Base-by-base conservation (phyloP, 2,797 vertebrate species). In the Peromyscus aztecus region DNA sequence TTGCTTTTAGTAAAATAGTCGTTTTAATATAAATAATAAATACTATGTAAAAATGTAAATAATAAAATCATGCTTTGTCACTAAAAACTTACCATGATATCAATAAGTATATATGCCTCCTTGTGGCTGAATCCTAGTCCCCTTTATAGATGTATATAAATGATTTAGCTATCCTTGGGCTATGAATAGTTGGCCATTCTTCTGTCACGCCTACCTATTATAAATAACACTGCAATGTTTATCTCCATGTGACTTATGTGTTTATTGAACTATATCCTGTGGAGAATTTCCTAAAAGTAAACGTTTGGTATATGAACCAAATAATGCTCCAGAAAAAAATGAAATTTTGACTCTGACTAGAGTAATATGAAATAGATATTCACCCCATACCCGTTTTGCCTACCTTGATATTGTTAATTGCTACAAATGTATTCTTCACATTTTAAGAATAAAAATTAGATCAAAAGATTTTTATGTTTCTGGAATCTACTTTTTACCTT, bases 181-280 rank as follows among this genome's bases (percentile, higher is more conserved):
- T 93, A 92, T 77, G 19, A 93, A 83, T 46, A 96, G 49, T 71
- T 46, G 96, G 34, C 43, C 59, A 11, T 82, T 91, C 31, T 69
- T 86, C 93, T 75, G 17, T 27, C 91, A 94, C 43, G 78, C 90
- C 90, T 96, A 84, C 52, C 94, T 89, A 71, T 92, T 95, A 55
- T 55, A 95, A 96, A 80, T 94, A 91, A 91, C 6, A 83, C 57
- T 89, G 43, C 3, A 61, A 17, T 89, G n/a, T 89, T 81, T 73
- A 92, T 57, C 2, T 8, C 55, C 84, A 2, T 82, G 46, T 90
- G n/a, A 55, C 78, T 91, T 83, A 89, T 63, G 5, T 82, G 40
- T 90, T 73, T 92, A 16, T 63, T 88, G 34, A 94, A 89, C 37
- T 92, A 94, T 63, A 89, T 83, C 24, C 67, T 93, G 40, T n/a